phyloP scores from a whole-genome alignment of 2,113 vertebrate species.

The Alces alces region DNA sequence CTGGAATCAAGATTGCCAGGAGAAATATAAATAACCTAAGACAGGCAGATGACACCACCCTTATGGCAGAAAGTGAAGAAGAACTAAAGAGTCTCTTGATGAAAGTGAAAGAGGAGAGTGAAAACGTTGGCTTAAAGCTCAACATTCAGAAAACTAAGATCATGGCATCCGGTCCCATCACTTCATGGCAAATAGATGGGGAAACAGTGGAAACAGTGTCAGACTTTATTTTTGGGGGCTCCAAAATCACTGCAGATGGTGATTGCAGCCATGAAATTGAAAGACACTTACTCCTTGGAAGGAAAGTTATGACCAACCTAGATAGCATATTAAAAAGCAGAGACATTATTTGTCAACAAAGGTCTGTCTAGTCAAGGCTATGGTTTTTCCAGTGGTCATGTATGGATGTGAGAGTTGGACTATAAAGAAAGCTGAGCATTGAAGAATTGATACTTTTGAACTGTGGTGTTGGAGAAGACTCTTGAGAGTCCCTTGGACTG shows the following conservation, averaged over 20 bases:
- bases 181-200: background rate
- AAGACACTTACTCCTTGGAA: background rate
- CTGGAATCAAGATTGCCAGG: background rate
- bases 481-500: background rate
- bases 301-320: background rate
- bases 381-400: background rate
- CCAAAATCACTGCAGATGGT: background rate
- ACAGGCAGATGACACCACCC: background rate
- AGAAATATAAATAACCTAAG: background rate
- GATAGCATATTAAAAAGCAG: background rate
- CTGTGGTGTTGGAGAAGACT: background rate
- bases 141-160: background rate
- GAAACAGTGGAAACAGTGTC: background rate
- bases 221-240: background rate
- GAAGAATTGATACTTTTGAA: background rate
- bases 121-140: background rate
- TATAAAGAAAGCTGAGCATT: background rate
- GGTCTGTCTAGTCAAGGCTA: background rate
- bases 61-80: background rate
- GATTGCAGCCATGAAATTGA: background rate
- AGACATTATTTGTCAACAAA: background rate
- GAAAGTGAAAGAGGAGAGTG: background rate
- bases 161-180: background rate
- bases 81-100: background rate
- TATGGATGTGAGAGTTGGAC: background rate